Base-by-base conservation (phyloP, 1,140 invertebrate species). In the Camponotus floridanus region DNA sequence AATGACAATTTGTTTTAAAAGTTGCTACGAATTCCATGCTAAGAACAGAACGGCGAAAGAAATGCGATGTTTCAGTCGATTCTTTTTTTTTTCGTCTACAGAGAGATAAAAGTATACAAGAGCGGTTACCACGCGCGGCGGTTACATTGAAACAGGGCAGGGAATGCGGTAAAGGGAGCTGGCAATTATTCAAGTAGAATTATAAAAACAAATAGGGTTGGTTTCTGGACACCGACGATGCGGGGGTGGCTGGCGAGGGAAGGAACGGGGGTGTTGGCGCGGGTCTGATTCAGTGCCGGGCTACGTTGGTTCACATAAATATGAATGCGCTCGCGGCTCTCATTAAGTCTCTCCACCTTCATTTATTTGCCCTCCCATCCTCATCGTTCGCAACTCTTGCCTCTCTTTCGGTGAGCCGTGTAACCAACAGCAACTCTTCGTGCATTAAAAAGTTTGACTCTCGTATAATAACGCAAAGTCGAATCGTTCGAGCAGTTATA, bases 311-410 rank as follows among this genome's bases (percentile, higher is more conserved):
- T 91, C 92, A 83, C 92, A 93, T 93, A 93, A 94, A 93, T 93
- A 93, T 92, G 92, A 94, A 94, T 92, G 93, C 92, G 92, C 92
- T 91, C 92, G 87, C 83, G 92, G 90, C 91, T 91, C 92, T 93
- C 92, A 92, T 94, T 93, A 93, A 93, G 92, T 92, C 91, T 91
- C 88, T 90, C 89, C 87, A 88, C 90, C 88, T 91, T 90, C 89
- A 90, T 90, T 90, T 90, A 90, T 90, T 89, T 90, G 78, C 86
- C 81, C 59, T 73, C 42, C 86, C 79, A 11, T 31, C n/a, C n/a
- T 62, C 83, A 83, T 73, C 85, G 83, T 87, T 86, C 86, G 76
- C 88, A 85, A 51, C 76, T 80, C 79, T 84, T 68, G 67, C 70
- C 48, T 51, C 76, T 64, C 79, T 74, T 61, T 73, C 59, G 36